phyloP scores from a whole-genome alignment of 2,888 invertebrate genomes.

The Eucera pruinosa region DNA sequence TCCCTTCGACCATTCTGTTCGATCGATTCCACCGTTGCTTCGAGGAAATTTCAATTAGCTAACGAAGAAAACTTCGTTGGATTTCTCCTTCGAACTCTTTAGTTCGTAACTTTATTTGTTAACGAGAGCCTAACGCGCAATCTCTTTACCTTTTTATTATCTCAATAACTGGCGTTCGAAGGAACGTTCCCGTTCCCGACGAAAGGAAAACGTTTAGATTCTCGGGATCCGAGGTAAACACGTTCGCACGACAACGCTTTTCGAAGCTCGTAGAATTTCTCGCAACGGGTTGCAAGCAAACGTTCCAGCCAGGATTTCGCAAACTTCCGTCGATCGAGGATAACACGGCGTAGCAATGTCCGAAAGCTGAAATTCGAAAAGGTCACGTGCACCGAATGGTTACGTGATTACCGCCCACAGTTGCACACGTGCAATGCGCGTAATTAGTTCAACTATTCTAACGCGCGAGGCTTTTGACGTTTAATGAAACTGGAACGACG shows the following conservation, averaged over 20 bases:
- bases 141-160: background rate
- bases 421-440: background rate
- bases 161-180: background rate
- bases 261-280: background rate
- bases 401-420: slow-evolving; percentile 19
- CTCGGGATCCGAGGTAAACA: background rate
- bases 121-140: background rate
- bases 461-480: background rate
- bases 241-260: background rate
- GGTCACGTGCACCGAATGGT: slow-evolving; percentile 30
- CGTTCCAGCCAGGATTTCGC: background rate
- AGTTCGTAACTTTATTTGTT: background rate
- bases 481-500: slow-evolving; percentile 3
- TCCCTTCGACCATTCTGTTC: background rate
- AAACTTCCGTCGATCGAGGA: slow-evolving; percentile 27
- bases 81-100: background rate
- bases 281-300: background rate
- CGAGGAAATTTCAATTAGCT: background rate
- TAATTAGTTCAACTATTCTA: slow-evolving; percentile 20
- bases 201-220: too few species aligned
- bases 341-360: background rate
- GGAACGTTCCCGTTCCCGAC: background rate
- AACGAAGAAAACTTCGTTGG: background rate
- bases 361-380: slow-evolving; percentile 25
- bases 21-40: background rate